Evolutionary conservation across 1,140 invertebrate species (phyloP).

Genomic region (Hylyphantes graminicola): DNA sequence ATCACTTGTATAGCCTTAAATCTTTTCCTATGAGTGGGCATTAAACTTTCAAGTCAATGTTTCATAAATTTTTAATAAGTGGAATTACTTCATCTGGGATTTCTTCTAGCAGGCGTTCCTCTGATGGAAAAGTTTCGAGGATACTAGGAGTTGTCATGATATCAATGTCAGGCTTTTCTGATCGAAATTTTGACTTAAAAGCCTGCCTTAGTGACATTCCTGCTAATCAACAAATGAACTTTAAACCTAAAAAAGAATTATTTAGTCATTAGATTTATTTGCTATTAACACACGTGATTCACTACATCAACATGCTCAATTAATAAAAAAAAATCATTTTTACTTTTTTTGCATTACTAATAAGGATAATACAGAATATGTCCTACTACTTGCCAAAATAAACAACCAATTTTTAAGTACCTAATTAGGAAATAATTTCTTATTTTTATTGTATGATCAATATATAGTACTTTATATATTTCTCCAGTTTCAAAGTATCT

Average conservation of each 20-base stretch:
- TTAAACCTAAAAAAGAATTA: not conserved
- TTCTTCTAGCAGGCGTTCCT: conserved; percentile 49
- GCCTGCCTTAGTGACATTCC: conserved; percentile 61
- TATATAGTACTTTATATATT: no score
- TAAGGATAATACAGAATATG: no score
- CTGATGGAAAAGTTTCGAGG: conserved; percentile 42
- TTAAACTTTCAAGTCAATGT: no score
- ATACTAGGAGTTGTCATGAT: conserved; percentile 36
- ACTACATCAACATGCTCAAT: not conserved
- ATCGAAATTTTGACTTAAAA: conserved; percentile 59
- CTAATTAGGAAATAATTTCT: no score
- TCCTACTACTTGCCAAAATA: no score
- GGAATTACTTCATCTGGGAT: conserved; percentile 48
- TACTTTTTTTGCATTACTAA: no score
- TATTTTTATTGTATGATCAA: no score
- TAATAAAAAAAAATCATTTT: not conserved
- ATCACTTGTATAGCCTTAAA: no score
- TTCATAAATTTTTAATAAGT: not conserved
- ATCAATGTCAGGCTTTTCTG: conserved; percentile 58
- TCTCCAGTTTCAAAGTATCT: no score
- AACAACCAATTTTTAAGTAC: no score
- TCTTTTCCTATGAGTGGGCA: no score
- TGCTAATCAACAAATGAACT: not conserved
- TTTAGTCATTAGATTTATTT: not conserved
- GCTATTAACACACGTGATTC: not conserved